Base-by-base conservation (phyloP, 1,140 invertebrate species). In the Lepidurus packardi region DNA sequence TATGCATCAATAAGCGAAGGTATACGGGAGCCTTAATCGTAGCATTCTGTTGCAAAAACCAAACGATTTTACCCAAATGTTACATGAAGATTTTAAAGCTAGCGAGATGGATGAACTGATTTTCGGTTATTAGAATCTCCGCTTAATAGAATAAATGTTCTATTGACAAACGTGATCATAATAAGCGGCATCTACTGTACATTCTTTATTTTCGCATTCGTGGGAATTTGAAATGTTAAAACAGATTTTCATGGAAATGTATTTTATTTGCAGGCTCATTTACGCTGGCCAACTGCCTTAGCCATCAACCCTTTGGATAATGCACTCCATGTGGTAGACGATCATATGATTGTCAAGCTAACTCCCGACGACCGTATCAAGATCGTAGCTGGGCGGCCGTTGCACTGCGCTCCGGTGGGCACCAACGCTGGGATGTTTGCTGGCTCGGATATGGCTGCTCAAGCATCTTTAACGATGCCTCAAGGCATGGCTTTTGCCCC, bases 221-320 rank as follows among this genome's bases (percentile, higher is more conserved):
- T 25, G 25, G 25, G 25, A 25, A 25, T 25, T 25, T 25, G 1
- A 11, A 25, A 42, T 1, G 41, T 74, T 34, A 25, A 42, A 74
- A 10, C 8, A 74, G 73, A 10, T 74, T 25, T 74, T 74, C 45
- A 7, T 47, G 45, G 16, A 10, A 10, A 47, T 47, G 1, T 47
- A 4, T 47, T 16, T 65, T 74, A 25, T 75, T 78, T 81, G 47
- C 34, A 84, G 87, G 93, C 94, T 0, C 94, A 96, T 85, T 85
- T 97, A 11, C 94, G 97, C 84, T 98, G 97, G 97, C 97, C 97
- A 2, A 97, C 96, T 11, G 94, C 94, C 34, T 85, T 99, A 53
- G 92, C 95, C 0, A 86, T 98, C 13, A 97, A 95, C 83, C 96
- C 96, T 3, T 84, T 98, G 6, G 97, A 99, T 84, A 94, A 95